Evolutionary conservation across 2,797 vertebrate species (phyloP).

Genomic region (Holocentrus rufus): DNA sequence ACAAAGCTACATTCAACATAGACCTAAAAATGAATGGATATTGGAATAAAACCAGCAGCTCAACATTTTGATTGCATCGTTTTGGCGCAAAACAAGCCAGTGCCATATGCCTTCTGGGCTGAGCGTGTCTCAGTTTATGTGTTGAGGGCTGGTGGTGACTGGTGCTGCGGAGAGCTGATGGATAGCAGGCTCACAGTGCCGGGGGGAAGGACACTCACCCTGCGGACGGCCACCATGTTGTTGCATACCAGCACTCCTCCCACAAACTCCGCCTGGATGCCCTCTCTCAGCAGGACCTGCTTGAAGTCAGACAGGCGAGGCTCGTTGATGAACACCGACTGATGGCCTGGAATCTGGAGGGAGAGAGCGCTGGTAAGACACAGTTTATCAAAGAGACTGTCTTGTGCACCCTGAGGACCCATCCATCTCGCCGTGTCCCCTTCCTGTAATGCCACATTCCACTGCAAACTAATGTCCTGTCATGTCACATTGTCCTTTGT

Average conservation of each 20-base stretch:
- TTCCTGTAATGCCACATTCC: background rate
- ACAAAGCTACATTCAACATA: background rate
- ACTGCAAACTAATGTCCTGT: background rate
- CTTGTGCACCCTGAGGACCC: background rate
- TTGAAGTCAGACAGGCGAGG: conserved; percentile 98
- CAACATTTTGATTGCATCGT: background rate
- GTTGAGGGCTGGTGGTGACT: background rate
- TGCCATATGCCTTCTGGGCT: conserved; percentile 12
- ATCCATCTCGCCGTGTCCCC: background rate
- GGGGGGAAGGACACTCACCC: conserved; percentile 84
- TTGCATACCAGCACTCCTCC: conserved; percentile 98
- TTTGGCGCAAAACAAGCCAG: conserved; percentile 14
- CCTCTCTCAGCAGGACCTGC: conserved; percentile 95
- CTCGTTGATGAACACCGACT: conserved; percentile 99
- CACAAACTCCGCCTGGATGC: conserved; percentile 98
- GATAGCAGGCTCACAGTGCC: conserved; percentile 1
- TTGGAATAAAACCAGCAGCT: conserved; percentile 8
- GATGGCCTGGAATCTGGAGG: conserved; percentile 91
- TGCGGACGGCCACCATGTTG: conserved; percentile 96
- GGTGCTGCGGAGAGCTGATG: conserved; percentile 28
- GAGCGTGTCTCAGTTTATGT: background rate
- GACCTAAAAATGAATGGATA: background rate
- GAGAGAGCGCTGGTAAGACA: conserved; percentile 1
- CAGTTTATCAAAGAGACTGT: conserved; percentile 1
- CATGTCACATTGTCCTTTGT: background rate